Evolutionary conservation across 2,113 vertebrate genomes (phyloP).

Genomic region (Potamarius usumacintae): DNA sequence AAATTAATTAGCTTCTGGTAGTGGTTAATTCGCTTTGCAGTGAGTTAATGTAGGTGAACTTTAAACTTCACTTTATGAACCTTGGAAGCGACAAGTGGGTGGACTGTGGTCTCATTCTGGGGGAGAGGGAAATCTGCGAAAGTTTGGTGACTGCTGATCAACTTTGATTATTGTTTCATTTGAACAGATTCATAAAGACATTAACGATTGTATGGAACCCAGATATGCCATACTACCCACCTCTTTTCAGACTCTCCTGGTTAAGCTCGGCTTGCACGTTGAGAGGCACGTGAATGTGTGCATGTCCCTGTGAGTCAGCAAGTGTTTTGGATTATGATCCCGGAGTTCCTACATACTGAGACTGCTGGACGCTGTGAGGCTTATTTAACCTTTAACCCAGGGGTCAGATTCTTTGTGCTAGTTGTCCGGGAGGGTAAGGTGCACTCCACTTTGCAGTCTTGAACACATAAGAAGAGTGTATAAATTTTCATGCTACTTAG

Average conservation of each 20-base stretch:
- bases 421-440: slow-evolving; percentile 14
- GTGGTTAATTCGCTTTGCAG: neutral
- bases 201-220: neutral
- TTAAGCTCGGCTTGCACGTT: neutral
- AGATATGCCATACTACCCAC: neutral
- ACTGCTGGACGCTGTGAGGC: slow-evolving; percentile 7
- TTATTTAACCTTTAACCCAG: slow-evolving; percentile 36
- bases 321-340: slow-evolving; percentile 39
- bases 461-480: slow-evolving; percentile 52
- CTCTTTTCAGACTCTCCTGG: neutral
- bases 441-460: slow-evolving; percentile 42
- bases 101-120: neutral
- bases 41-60: neutral
- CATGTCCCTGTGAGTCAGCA: neutral
- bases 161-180: neutral
- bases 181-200: neutral
- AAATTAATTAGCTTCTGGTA: neutral
- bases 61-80: neutral
- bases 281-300: neutral
- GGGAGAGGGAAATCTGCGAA: too few relatives aligned
- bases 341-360: neutral
- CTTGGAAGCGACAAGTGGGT: neutral
- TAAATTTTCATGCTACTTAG: slow-evolving; percentile 64
- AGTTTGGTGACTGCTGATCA: neutral
- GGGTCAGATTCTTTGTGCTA: slow-evolving; percentile 23